phyloP scores from a whole-genome alignment of 2,113 vertebrate genomes.

The Trogon melanurus region DNA sequence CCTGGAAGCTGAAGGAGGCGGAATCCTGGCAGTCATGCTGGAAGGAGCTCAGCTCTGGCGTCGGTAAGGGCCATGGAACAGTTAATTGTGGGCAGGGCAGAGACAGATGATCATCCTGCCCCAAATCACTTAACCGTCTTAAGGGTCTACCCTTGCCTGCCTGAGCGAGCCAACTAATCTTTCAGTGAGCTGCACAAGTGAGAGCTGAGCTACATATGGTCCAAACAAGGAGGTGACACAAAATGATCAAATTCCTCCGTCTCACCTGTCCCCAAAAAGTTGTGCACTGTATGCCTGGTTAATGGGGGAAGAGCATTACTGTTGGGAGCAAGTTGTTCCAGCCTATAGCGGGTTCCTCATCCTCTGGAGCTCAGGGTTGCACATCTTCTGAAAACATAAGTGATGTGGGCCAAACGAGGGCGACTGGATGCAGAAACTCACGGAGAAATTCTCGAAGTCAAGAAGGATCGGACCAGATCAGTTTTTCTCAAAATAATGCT shows the following conservation, averaged over 20 bases:
- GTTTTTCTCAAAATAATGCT: not conserved
- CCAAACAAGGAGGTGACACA: not conserved
- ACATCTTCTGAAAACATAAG: not conserved
- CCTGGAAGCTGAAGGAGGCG: not conserved
- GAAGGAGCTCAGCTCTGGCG: not conserved
- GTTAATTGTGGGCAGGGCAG: constrained; percentile 36
- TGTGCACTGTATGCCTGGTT: not conserved
- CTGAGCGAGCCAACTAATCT: constrained; percentile 29
- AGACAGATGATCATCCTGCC: constrained; percentile 53
- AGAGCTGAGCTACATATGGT: not conserved
- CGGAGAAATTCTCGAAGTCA: not conserved
- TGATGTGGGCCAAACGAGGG: not conserved
- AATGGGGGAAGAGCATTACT: not conserved
- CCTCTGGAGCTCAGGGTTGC: not conserved
- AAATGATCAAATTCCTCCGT: not conserved
- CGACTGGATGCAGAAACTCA: not conserved
- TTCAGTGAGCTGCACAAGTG: not conserved
- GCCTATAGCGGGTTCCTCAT: accelerated
- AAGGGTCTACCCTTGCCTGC: constrained; percentile 51
- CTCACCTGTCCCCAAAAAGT: not conserved
- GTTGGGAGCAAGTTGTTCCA: not conserved
- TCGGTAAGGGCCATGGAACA: not conserved
- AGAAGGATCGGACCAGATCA: not conserved
- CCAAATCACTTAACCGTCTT: constrained; percentile 65
- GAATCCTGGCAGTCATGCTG: accelerated